Evolutionary conservation across 2,888 invertebrate genomes (phyloP).

Genomic region (Eristalinus aeneus): DNA sequence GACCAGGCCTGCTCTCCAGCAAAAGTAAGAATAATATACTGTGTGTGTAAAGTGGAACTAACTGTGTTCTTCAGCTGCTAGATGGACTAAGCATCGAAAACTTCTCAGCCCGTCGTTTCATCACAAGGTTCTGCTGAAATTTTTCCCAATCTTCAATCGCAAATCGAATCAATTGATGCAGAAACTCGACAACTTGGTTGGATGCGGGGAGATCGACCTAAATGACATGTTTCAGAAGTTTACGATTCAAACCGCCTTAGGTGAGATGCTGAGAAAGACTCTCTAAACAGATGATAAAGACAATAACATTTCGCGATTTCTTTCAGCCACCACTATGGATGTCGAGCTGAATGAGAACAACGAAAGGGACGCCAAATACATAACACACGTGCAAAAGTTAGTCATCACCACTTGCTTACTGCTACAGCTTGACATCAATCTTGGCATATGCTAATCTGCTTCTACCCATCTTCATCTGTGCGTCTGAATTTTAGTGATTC

Average conservation of each 20-base stretch:
- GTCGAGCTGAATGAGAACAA: constrained; percentile 45
- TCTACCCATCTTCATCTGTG: background rate
- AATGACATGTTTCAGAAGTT: constrained; percentile 60
- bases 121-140: constrained; percentile 71
- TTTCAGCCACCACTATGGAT: constrained; percentile 59
- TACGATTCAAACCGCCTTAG: constrained; percentile 60
- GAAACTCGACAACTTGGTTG: constrained; percentile 38
- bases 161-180: constrained; percentile 41
- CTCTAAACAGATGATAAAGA: background rate
- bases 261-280: constrained; percentile 4
- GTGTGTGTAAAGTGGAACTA: background rate
- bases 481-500: background rate
- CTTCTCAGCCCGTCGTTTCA: constrained; percentile 72
- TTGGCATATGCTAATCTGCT: background rate
- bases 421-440: background rate
- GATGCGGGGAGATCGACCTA: constrained; percentile 45
- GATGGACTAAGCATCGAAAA: constrained; percentile 73
- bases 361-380: constrained; percentile 39
- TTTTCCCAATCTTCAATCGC: constrained; percentile 72
- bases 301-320: background rate
- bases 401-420: background rate
- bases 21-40: constrained; percentile 33
- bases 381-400: constrained; percentile 59
- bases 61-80: constrained; percentile 23
- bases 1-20: constrained; percentile 49